Base-by-base conservation (phyloP, 2,113 vertebrate species). In the Sturnus vulgaris region DNA sequence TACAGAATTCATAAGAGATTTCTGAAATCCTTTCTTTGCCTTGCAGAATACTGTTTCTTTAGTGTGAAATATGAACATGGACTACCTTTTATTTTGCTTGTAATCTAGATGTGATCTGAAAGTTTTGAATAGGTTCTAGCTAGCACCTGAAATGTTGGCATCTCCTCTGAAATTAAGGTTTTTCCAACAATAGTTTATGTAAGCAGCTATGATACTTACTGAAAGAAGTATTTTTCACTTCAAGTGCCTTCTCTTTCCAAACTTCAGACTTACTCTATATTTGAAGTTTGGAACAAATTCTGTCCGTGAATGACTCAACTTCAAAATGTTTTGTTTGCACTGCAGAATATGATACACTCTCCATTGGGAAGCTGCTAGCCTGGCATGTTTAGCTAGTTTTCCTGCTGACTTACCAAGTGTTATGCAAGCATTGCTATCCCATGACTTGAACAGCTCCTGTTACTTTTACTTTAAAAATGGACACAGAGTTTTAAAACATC, bases 241-340 rank as follows among this genome's bases (percentile, higher is more conserved):
- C 40, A 40, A 82, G 22, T 82, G 13, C 12, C 11, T 80, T 82
- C 37, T 77, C n/a, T n/a, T 81, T 91, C 73, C 77, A 94, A 77
- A 83, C 70, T 79, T 93, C 55, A 66, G 66, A 39, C 83, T 76
- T 94, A 42, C 40, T 72, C 78, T 86, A 16, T 82, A 77, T 85
- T 57, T 88, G 88, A 94, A 76, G 12, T 35, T n/a, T 95, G 90
- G 86, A 95, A 87, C 30, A 82, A 76, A 50, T 77, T 75, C 79
- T 84, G 59, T 81, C 86, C 27, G 6, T 5, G 50, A 88, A 47
- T 89, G 82, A 94, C 70, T 93, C 88, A 75, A 78, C 49, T 50
- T 87, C 47, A 55, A 60, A 86, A 78, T 69, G 93, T 95, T 94
- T 94, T 84, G 90, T 91, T 93, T 88, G 78, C 64, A 23, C 94